A percentile compares a stretch with the other conserved stretches of the same genome.
phyloP scores from a whole-genome alignment of 2,888 invertebrate genomes.

The Parthenolecanium corni region DNA sequence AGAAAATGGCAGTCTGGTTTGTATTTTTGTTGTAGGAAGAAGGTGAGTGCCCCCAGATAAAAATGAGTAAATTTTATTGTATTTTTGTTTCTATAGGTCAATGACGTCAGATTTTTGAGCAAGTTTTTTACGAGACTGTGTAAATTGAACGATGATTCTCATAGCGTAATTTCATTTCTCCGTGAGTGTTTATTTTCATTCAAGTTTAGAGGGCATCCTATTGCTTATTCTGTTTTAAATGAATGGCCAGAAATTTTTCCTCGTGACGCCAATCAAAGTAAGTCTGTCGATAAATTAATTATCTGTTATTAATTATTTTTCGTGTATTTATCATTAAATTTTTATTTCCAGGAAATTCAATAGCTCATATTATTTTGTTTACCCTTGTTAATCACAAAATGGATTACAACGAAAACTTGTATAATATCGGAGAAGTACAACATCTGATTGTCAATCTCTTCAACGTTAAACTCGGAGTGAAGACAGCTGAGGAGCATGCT shows the following conservation, averaged over 20 bases:
- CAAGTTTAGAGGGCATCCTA: slow-evolving; percentile 10
- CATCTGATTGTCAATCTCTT: background rate
- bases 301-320: background rate
- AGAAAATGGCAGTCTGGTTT: background rate
- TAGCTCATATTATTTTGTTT: slow-evolving; percentile 7
- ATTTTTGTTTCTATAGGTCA: background rate
- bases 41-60: background rate
- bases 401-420: background rate
- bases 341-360: background rate
- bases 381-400: slow-evolving; percentile 10
- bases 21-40: background rate
- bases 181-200: slow-evolving; percentile 1
- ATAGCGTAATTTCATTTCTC: background rate
- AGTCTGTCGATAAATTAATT: background rate
- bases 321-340: background rate
- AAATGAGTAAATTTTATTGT: background rate
- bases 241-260: slow-evolving; percentile 5
- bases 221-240: slow-evolving; percentile 9
- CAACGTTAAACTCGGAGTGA: slow-evolving; percentile 8
- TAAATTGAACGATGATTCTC: background rate
- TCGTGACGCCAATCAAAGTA: background rate
- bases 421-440: slow-evolving; percentile 1
- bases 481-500: slow-evolving; percentile 14
- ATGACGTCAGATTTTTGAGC: background rate
- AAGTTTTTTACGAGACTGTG: background rate